These are phyloP conservation scores for Glossosoma conforme DNA, from an alignment of 1,140 invertebrate species.

Conservation along the genomic window DNA sequence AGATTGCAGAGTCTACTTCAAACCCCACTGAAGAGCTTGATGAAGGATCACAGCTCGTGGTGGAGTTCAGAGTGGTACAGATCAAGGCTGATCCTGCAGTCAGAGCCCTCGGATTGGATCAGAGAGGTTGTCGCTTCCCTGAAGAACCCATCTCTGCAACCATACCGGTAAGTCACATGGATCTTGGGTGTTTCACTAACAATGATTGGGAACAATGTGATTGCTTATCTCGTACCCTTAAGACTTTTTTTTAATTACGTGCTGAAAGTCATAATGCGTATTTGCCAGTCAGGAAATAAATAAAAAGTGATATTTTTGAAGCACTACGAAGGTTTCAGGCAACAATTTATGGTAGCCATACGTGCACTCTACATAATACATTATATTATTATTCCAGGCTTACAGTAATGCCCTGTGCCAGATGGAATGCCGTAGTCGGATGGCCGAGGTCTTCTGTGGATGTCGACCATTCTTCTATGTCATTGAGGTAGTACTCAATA, in stretches of 20 bases:
- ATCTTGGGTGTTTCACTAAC: too few species aligned
- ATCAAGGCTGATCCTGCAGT: conserved; percentile 45
- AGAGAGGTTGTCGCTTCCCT: conserved; percentile 50
- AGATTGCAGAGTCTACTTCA: conserved; percentile 50
- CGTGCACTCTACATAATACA: too few species aligned
- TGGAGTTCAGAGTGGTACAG: conserved; percentile 52
- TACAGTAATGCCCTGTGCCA: conserved; percentile 54
- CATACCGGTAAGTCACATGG: conserved; percentile 41
- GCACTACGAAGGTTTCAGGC: too few species aligned
- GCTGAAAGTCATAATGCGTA: too few species aligned
- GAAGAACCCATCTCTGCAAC: conserved; percentile 46
- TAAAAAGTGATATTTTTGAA: too few species aligned
- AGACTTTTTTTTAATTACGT: too few species aligned
- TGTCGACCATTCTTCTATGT: conserved; percentile 54
- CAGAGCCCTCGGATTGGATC: conserved; percentile 40
- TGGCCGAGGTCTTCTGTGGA: conserved; percentile 51
- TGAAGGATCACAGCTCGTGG: conserved; percentile 50
- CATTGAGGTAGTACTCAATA: too few species aligned
- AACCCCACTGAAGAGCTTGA: conserved; percentile 44
- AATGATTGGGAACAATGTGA: too few species aligned
- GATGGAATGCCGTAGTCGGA: conserved; percentile 48
- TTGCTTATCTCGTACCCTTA: too few species aligned
- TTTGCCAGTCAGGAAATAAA: too few species aligned
- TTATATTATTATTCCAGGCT: conserved; percentile 33
- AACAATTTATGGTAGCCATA: too few species aligned